Base-by-base conservation (phyloP, 1,140 invertebrate species). In the Medauroidea extradentata region DNA sequence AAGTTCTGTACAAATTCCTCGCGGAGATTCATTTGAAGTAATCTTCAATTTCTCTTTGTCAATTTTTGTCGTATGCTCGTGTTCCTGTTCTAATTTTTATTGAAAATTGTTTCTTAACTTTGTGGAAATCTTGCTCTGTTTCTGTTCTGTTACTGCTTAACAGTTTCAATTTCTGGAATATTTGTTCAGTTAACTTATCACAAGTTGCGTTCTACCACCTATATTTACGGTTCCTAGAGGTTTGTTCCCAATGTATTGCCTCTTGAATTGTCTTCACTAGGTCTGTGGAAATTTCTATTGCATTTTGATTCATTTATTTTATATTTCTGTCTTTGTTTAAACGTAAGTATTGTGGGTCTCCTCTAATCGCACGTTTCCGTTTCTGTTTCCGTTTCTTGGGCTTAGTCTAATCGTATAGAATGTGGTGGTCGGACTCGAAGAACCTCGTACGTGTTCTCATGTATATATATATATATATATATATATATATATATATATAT, bases 31-130 rank as follows among this genome's bases (percentile, higher is more conserved):
- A 18, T n/a, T 5, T 44, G 43, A 44, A 44, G 21, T 44, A 8
- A n/a, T 44, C n/a, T n/a, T 44, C n/a, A n/a, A 44, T 44, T 44
- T 44, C 43, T 8, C 21, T n/a, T n/a, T 18, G 43, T 44, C n/a
- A 18, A n/a, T 44, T 44, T n/a, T 44, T 44, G 43, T 44, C 43
- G n/a, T 44, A 44, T 44, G n/a, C 43, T 44, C 43, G 43, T 44
- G 5, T 44, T 44, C 21, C 43, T 44, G 16, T n/a, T 44, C 43
- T 5, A 44, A 44, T 44, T n/a, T 18, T 44, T n/a, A 18, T 44
- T 44, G 5, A 5, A n/a, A n/a, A 8, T 19, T 44, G n/a, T 44
- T 44, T 44, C 21, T 19, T 4, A 44, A 19, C 21, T 44, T n/a
- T 44, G 21, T 18, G 43, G n/a, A 44, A 44, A 19, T 44, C 21